Evolutionary conservation across 2,888 invertebrate species (phyloP), one percentile per base, ranked within the genome.

Genomic region (Chrysolina oricalcia): DNA sequence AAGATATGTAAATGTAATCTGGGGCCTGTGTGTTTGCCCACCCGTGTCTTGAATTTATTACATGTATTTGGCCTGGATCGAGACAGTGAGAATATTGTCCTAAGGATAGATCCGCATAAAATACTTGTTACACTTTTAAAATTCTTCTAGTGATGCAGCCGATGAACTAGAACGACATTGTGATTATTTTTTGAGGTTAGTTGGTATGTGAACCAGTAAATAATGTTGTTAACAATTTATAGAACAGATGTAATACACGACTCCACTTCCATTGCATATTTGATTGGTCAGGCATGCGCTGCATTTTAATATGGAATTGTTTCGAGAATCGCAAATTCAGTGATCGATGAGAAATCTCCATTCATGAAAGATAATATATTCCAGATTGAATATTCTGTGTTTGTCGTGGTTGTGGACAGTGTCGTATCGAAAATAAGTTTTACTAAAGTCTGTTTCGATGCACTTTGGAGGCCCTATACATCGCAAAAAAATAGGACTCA

Each of bases 241-340:
- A 76, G 80, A 83, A 82, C 82, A 82, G 81, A 84, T 84, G 83
- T 84, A 83, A 82, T 81, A 80, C 81, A 80, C 75, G 75, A 73
- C 71, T 70, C 67, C 78, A 78, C 78, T 80, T 76, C 79, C 80
- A 79, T 69, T 81, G 83, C 82, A 82, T 82, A 84, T 81, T 82
- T 80, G 81, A 81, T 83, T 77, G 81, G 75, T 65, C 70, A 66
- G 66, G 75, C 81, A 79, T 79, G 84, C 73, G 76, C 40, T 80
- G 84, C 83, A 85, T 85, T 73, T 78, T 81, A 83, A 81, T 21
- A 48, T 23, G 10, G 19, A 46, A 40, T 75, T 79, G 78, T 81
- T 81, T 81, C 73, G 74, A 79, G 78, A 81, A 79, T 76, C 76
- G 78, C 72, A 59, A 79, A 75, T 79, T 70, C 78, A 81, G 78